Evolutionary conservation across 2,888 invertebrate species (phyloP).

Genomic region (Resseliella maxima): DNA sequence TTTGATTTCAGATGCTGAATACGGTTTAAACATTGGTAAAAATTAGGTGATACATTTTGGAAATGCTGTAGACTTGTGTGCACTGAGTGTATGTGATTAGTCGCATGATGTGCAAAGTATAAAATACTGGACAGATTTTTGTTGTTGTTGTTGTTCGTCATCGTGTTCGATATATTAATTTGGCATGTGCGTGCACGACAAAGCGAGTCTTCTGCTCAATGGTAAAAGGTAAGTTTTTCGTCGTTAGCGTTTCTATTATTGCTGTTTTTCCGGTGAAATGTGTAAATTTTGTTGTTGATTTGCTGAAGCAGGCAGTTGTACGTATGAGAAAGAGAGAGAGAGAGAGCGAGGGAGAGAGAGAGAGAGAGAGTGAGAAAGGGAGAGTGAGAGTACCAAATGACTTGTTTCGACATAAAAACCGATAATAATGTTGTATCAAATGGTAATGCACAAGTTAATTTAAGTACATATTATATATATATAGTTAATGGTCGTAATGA

Average conservation of each 20-base stretch:
- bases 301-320: neutral
- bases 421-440: constrained; percentile 47
- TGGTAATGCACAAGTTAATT: constrained; percentile 53
- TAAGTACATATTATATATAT: constrained; percentile 35
- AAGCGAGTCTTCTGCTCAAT: constrained; percentile 2
- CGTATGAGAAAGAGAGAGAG: neutral
- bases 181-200: constrained; percentile 18
- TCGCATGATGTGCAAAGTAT: neutral
- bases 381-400: neutral
- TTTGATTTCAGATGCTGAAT: neutral
- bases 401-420: constrained; percentile 53
- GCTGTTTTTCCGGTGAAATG: constrained; percentile 53
- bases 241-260: constrained; percentile 31
- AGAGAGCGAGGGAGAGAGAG: too few species aligned
- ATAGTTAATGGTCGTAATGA: constrained; percentile 37
- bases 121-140: neutral
- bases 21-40: neutral
- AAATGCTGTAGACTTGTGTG: constrained; percentile 1
- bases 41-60: constrained; percentile 11
- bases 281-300: constrained; percentile 53
- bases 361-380: neutral
- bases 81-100: neutral
- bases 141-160: neutral
- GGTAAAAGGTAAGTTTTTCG: constrained; percentile 43
- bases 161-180: constrained; percentile 34